Evolutionary conservation across 1,140 invertebrate genomes (phyloP).

Genomic region (Centruroides vittatus): DNA sequence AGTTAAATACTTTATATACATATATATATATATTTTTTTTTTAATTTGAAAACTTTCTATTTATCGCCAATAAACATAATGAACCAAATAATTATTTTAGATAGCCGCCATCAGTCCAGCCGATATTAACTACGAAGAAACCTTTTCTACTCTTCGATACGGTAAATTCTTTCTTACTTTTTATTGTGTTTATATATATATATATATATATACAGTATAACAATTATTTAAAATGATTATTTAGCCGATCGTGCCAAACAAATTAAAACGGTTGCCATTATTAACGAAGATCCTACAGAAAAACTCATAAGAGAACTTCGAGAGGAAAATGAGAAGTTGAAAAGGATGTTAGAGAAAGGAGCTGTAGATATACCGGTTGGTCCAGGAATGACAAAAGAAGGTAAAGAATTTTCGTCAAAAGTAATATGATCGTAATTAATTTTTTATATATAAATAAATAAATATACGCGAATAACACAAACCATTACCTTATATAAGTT

Average conservation of each 20-base stretch:
- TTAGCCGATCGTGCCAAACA: slow-evolving; percentile 42
- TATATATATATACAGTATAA: background rate
- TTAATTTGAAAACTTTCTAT: no score
- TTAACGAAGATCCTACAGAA: slow-evolving; percentile 45
- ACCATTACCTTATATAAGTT: no score
- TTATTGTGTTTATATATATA: slow-evolving; percentile 1
- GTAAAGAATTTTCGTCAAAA: slow-evolving; percentile 16
- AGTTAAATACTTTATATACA: slow-evolving; percentile 7
- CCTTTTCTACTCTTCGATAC: slow-evolving; percentile 43
- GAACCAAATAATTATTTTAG: slow-evolving; percentile 25
- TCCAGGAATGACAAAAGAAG: slow-evolving; percentile 29
- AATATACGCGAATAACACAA: no score
- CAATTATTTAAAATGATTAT: background rate
- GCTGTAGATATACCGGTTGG: slow-evolving; percentile 22
- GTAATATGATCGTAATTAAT: no score
- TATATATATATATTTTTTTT: no score
- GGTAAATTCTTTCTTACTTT: slow-evolving; percentile 25
- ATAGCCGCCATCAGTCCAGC: slow-evolving; percentile 47
- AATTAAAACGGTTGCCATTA: slow-evolving; percentile 40
- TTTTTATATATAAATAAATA: no score
- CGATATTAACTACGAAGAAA: slow-evolving; percentile 49
- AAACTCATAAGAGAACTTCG: slow-evolving; percentile 41
- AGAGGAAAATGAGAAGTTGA: slow-evolving; percentile 43
- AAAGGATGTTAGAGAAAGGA: slow-evolving; percentile 29
- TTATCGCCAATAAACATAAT: background rate